Evolutionary conservation across 2,113 vertebrate species (phyloP), one percentile per base, ranked within the genome.

Genomic region (Ranitomeya imitator): DNA sequence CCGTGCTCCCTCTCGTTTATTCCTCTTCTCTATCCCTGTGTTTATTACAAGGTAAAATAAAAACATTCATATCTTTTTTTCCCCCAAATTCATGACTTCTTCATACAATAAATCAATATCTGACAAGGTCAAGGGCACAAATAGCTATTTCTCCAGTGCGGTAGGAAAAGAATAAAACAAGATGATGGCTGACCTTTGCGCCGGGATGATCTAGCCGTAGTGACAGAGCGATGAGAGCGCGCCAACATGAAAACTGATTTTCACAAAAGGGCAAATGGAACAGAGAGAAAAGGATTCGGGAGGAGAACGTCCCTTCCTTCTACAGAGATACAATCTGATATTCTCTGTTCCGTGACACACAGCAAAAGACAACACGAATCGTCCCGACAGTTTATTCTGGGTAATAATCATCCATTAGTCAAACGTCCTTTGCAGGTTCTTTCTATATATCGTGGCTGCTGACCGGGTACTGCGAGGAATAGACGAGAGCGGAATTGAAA

Each of bases 121-220:
- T 80, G 86, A 87, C 77, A 81, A 80, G 86, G 86, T 87, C 86
- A 79, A 2, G 60, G 63, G 52, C 63, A 8, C 51, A 71, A 51
- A 71, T 11, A 23, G 71, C 54, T 45, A 57, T 77, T 86, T 59
- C 71, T 61, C 55, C 26, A 7, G 55, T 51, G 76, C 19, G 26
- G 77, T 54, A 31, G 73, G 45, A 21, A 45, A 67, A n/a, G 85
- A 79, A 37, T 87, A 57, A 26, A 80, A 45, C 61, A 73, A 16
- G 67, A 80, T 71, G 77, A 81, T 81, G 86, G 54, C 23, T 81
- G 86, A 87, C 86, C 86, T 87, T 87, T 87, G 63, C 45, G 26
- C 18, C 7, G 13, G 78, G 54, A 59, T 73, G 86, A 87, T 60
- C 71, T 81, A 81, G 52, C 86, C 61, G 19, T 6, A 87, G 51